A percentile compares a stretch with the other conserved stretches of the same genome.
phyloP scores from a whole-genome alignment of 2,113 vertebrate genomes.

The Pachycephala philippinensis region DNA sequence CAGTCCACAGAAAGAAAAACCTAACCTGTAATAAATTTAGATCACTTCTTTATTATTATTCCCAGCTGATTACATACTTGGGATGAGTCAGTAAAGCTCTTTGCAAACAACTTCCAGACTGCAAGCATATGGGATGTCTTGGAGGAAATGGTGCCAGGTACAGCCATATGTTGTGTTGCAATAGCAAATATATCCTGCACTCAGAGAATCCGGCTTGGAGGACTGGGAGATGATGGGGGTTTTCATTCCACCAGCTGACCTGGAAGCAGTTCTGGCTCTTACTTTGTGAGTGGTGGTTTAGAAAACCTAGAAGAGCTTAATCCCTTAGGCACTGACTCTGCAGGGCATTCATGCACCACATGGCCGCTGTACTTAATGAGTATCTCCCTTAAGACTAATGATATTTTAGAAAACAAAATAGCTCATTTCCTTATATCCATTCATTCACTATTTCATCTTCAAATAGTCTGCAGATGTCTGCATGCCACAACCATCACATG shows the following conservation, averaged over 20 bases:
- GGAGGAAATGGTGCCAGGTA: slow-evolving; percentile 10
- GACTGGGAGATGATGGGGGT: background rate
- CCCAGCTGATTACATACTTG: background rate
- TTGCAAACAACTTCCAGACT: background rate
- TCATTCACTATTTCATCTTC: background rate
- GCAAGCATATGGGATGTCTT: slow-evolving; percentile 17
- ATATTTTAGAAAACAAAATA: background rate
- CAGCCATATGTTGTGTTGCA: background rate
- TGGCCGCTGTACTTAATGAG: background rate
- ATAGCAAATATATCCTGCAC: background rate
- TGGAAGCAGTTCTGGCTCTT: background rate
- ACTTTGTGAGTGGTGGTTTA: background rate
- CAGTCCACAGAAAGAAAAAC: background rate
- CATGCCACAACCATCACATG: background rate
- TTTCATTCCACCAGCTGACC: background rate
- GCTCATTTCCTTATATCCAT: background rate
- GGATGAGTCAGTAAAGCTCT: background rate
- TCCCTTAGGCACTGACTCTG: background rate
- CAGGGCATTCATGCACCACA: background rate
- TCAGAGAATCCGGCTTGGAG: background rate
- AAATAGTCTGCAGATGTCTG: background rate
- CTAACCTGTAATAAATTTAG: background rate
- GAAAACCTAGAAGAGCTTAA: background rate
- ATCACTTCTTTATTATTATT: background rate
- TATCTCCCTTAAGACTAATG: background rate